Conservation (phyloP, 2,888 invertebrate genomes). For the Meta bourneti region DNA sequence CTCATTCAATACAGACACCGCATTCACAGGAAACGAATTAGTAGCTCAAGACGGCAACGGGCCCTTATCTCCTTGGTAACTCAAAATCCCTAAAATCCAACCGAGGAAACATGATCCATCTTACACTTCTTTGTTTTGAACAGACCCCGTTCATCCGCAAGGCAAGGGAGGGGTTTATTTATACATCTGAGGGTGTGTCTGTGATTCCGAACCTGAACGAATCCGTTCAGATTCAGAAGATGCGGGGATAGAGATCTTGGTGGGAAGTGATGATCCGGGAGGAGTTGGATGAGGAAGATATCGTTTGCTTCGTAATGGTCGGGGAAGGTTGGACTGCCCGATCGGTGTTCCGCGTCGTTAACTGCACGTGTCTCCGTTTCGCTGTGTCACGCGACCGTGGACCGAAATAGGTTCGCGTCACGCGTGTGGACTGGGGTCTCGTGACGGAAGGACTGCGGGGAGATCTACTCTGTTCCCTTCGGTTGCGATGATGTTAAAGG, state of each 20-base stretch:
- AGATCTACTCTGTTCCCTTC: not conserved
- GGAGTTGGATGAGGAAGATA: not conserved
- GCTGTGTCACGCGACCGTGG: conserved; percentile 51
- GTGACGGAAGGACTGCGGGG: not conserved
- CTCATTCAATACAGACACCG: not conserved
- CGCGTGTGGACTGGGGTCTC: conserved; percentile 1
- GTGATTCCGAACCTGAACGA: not conserved
- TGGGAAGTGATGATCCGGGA: not conserved
- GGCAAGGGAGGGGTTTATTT: conserved; percentile 22
- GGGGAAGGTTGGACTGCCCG: not conserved
- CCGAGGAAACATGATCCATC: not conserved
- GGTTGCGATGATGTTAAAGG: not conserved
- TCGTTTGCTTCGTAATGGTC: conserved; percentile 20
- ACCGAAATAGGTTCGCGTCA: not conserved
- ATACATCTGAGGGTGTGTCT: not conserved
- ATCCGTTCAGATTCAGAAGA: not conserved
- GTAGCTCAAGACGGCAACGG: not conserved
- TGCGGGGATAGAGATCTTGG: not conserved
- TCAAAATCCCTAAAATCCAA: not conserved
- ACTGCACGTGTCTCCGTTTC: conserved; percentile 52
- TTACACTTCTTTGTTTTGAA: not conserved
- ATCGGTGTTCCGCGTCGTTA: conserved; percentile 56
- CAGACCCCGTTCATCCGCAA: conserved; percentile 16
- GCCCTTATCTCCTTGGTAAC: not conserved
- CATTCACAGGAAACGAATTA: not conserved